These are phyloP conservation scores for Luscinia luscinia DNA, from an alignment of 2,797 vertebrate genomes.

Conservation along the genomic window DNA sequence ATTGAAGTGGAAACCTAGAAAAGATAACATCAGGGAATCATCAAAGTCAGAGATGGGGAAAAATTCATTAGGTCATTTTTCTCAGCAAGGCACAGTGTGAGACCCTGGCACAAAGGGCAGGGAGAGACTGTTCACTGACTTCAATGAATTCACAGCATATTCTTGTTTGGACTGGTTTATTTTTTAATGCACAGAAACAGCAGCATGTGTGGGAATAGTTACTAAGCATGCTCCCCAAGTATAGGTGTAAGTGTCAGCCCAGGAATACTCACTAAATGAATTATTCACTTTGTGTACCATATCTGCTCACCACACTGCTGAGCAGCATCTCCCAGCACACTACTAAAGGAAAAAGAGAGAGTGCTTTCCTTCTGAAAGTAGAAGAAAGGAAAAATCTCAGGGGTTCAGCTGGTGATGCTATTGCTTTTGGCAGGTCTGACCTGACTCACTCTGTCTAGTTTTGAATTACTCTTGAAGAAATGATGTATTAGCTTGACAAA, in stretches of 20 bases:
- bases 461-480: background rate
- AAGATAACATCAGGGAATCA: background rate
- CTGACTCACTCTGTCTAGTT: background rate
- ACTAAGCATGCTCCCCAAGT: background rate
- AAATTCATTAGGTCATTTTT: background rate
- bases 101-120: background rate
- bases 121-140: background rate
- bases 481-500: background rate
- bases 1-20: background rate
- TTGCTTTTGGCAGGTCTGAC: background rate
- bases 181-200: background rate
- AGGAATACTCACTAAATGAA: background rate
- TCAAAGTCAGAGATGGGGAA: background rate
- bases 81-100: background rate
- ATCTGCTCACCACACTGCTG: background rate
- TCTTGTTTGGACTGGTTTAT: background rate
- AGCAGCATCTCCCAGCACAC: background rate
- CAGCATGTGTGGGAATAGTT: background rate
- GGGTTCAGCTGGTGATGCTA: accelerated
- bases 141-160: background rate
- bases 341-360: background rate
- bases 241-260: background rate
- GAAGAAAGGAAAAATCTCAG: background rate
- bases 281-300: background rate
- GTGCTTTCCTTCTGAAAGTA: background rate